Evolutionary conservation across 2,888 invertebrate species (phyloP).

Genomic region (Timema podura): DNA sequence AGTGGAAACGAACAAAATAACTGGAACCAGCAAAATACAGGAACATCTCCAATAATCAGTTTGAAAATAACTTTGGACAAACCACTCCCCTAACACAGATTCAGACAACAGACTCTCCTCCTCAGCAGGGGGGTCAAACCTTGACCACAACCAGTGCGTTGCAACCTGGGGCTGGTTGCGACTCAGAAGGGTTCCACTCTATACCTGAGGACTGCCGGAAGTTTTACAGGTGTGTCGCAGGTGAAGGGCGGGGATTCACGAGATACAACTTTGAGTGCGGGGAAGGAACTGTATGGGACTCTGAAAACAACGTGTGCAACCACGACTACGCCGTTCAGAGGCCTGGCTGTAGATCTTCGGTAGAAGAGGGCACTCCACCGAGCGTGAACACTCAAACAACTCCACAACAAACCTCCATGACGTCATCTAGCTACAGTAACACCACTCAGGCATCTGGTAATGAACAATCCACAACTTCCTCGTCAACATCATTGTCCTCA

Average conservation of each 20-base stretch:
- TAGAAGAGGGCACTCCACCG: neutral
- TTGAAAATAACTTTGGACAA: too few relatives aligned
- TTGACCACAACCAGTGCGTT: neutral
- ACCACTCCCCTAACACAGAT: too few relatives aligned
- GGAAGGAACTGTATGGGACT: slow-evolving; percentile 75
- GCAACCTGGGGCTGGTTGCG: neutral
- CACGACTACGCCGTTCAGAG: slow-evolving; percentile 57
- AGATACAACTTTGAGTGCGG: slow-evolving; percentile 70
- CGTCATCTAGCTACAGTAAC: slow-evolving; percentile 9
- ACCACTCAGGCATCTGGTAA: neutral
- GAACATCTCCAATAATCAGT: neutral
- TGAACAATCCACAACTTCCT: slow-evolving; percentile 2
- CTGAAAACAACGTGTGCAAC: slow-evolving; percentile 64
- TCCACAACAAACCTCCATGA: slow-evolving; percentile 5
- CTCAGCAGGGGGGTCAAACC: too few relatives aligned
- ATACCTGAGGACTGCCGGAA: slow-evolving; percentile 57
- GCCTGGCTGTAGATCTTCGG: slow-evolving; percentile 27
- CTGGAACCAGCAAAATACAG: too few relatives aligned
- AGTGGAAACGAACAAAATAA: neutral
- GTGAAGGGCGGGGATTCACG: slow-evolving; percentile 55
- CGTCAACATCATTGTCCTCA: slow-evolving; percentile 7
- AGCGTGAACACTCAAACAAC: slow-evolving; percentile 10
- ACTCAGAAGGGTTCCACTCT: slow-evolving; percentile 58
- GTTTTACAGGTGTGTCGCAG: slow-evolving; percentile 64
- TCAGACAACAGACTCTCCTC: neutral